phyloP scores from a whole-genome alignment of 2,797 vertebrate species.

The Tangara arthus region DNA sequence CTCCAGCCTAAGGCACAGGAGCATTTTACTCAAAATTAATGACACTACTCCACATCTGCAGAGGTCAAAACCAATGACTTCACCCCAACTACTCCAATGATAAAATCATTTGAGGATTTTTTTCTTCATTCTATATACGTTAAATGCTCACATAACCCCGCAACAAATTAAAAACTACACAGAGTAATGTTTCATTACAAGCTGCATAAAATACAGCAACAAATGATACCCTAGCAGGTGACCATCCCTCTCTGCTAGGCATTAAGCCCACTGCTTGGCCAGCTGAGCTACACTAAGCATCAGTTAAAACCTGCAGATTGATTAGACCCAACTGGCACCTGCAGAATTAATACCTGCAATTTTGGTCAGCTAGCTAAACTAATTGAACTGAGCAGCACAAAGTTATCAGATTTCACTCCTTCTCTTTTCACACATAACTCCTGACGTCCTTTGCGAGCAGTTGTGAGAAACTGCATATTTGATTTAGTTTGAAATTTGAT shows the following conservation, averaged over 20 bases:
- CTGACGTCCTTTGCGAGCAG: slow-evolving; percentile 49
- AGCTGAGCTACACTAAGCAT: slow-evolving; percentile 30
- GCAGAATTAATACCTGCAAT: slow-evolving; percentile 58
- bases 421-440: slow-evolving; percentile 44
- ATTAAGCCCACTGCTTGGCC: slow-evolving; percentile 7
- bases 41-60: neutral
- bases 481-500: slow-evolving; percentile 52
- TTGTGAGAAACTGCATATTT: slow-evolving; percentile 49
- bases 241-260: neutral
- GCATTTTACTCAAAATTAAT: neutral
- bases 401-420: slow-evolving; percentile 39
- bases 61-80: neutral
- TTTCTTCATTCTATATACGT: neutral
- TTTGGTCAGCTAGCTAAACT: slow-evolving; percentile 40
- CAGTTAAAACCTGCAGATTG: slow-evolving; percentile 41
- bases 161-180: neutral
- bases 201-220: slow-evolving; percentile 5
- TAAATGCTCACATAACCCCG: neutral
- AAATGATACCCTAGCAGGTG: slow-evolving; percentile 44
- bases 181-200: neutral
- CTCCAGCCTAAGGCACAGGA: neutral
- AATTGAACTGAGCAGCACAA: slow-evolving; percentile 41
- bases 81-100: neutral
- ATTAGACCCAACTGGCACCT: slow-evolving; percentile 49
- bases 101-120: neutral